A percentile compares a stretch with the other conserved stretches of the same genome.
These are phyloP conservation scores for Ophthalmolycus amberensis DNA, from an alignment of 2,113 vertebrate genomes.

Conservation along the genomic window DNA sequence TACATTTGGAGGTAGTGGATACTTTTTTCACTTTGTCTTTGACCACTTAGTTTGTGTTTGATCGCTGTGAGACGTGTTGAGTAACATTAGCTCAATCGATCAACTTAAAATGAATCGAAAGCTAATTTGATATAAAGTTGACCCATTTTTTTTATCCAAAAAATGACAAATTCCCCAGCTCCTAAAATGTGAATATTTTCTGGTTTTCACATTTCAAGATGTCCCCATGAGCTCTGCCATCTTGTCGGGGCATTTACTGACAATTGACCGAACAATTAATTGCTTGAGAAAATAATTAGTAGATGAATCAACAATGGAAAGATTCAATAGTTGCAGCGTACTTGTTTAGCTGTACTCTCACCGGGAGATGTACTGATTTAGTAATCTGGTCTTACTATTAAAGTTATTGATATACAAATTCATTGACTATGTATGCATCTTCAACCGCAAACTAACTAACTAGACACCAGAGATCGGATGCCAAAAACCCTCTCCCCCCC, in stretches of 20 bases:
- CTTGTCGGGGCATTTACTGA: neutral
- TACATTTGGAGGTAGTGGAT: neutral
- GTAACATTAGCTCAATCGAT: neutral
- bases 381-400: neutral
- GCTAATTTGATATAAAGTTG: neutral
- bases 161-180: neutral
- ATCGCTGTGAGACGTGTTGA: neutral
- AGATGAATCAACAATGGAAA: neutral
- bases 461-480: neutral
- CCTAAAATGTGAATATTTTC: neutral
- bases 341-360: neutral
- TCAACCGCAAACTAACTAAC: neutral
- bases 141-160: neutral
- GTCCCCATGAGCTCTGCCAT: neutral
- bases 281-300: neutral
- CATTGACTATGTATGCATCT: neutral
- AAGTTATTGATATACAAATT: neutral
- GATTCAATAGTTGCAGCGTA: neutral
- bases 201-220: neutral
- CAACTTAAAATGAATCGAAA: neutral
- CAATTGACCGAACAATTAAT: neutral
- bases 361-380: neutral
- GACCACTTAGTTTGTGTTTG: neutral
- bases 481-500: neutral
- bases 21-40: too few relatives aligned